Percentiles rank a stretch among this genome's conserved stretches.
phyloP scores from a whole-genome alignment of 2,797 vertebrate species.

The Arnoldichthys spilopterus region DNA sequence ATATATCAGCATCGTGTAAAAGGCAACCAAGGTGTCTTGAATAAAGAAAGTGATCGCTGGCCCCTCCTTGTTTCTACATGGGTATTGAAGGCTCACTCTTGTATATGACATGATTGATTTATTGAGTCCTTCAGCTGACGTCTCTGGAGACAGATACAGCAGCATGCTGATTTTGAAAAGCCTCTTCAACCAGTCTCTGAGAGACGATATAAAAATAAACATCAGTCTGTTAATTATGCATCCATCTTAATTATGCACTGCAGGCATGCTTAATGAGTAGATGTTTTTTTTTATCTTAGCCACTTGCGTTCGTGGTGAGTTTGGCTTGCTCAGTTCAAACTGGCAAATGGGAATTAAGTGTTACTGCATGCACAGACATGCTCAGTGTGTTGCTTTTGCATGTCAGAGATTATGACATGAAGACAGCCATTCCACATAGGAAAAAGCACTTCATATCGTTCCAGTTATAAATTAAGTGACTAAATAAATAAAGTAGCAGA shows the following conservation, averaged over 20 bases:
- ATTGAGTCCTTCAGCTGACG: constrained; percentile 10
- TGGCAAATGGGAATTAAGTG: constrained; percentile 2
- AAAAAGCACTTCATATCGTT: not conserved
- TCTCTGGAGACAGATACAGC: constrained; percentile 24
- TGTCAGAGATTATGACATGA: constrained; percentile 3
- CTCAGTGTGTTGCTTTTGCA: not conserved
- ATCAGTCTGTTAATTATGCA: constrained; percentile 24
- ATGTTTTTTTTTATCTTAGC: not conserved
- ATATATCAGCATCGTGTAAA: constrained; percentile 18
- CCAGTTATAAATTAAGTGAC: not conserved
- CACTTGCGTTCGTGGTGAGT: not conserved
- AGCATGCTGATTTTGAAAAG: constrained; percentile 43
- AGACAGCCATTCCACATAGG: not conserved
- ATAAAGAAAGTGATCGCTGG: constrained; percentile 38
- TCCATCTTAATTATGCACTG: constrained; percentile 36
- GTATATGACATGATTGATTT: constrained; percentile 31
- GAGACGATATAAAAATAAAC: constrained; percentile 12
- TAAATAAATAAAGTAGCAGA: not conserved
- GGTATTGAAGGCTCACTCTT: constrained; percentile 18
- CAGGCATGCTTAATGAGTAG: not conserved
- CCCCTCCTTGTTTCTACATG: constrained; percentile 3
- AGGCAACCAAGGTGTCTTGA: constrained; percentile 39
- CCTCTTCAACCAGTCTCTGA: constrained; percentile 13
- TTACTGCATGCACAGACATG: constrained; percentile 8
- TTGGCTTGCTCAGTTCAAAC: not conserved